These are phyloP conservation scores for Leucosticte australis DNA, from an alignment of 2,113 vertebrate genomes.

Conservation along the genomic window DNA sequence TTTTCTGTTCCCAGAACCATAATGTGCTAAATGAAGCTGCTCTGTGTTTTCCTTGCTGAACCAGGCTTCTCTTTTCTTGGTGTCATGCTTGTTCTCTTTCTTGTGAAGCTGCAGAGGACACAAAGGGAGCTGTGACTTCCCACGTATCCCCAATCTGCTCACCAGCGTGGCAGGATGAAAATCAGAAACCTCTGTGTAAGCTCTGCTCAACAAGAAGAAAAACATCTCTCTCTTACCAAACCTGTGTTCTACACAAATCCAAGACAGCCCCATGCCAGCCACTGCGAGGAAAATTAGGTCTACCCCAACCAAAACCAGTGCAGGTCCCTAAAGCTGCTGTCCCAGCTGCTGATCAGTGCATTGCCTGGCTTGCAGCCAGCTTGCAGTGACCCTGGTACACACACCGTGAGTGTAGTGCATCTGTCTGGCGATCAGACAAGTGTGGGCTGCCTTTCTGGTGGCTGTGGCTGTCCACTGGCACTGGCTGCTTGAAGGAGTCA, in stretches of 20 bases:
- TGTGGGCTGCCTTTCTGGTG: rapidly evolving
- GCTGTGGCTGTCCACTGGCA: background rate
- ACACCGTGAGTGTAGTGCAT: rapidly evolving
- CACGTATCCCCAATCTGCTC: background rate
- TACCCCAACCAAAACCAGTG: background rate
- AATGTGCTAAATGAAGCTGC: background rate
- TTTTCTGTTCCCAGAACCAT: background rate
- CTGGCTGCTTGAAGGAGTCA: background rate
- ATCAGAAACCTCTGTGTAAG: background rate
- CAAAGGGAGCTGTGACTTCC: background rate
- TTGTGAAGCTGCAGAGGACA: background rate
- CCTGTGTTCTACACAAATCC: background rate
- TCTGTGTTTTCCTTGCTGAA: background rate
- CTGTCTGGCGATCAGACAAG: background rate
- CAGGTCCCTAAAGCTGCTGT: background rate
- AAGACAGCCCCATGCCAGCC: background rate
- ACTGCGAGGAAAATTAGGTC: background rate
- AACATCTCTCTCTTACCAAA: background rate
- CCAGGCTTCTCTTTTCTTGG: background rate
- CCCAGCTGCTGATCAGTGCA: background rate
- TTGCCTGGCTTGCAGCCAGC: background rate
- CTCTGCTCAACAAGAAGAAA: background rate
- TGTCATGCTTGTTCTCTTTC: background rate
- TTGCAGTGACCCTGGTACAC: background rate
- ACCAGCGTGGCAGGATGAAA: background rate